Evolutionary conservation across 2,888 invertebrate genomes (phyloP).

Genomic region (Caenorhabditis angaria): DNA sequence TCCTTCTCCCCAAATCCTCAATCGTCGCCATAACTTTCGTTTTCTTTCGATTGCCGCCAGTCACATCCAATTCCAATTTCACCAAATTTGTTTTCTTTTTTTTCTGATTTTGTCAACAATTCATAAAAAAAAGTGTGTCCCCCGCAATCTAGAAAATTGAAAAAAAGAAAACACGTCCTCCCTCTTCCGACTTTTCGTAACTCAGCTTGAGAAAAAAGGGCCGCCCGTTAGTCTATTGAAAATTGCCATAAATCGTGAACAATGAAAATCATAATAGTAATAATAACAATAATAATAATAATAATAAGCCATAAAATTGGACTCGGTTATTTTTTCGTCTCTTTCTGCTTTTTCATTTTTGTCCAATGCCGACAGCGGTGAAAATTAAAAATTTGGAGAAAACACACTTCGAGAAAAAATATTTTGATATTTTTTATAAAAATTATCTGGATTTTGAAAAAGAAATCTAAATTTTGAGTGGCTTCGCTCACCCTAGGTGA

Average conservation of each 20-base stretch:
- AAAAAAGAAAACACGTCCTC: background rate
- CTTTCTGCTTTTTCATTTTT: background rate
- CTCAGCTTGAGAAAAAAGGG: background rate
- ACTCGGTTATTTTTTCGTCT: background rate
- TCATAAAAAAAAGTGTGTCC: background rate
- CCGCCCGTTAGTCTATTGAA: background rate
- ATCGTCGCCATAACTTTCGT: background rate
- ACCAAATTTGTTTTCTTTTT: background rate
- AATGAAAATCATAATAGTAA: conserved; percentile 1
- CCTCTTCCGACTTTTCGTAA: background rate
- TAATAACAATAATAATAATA: background rate
- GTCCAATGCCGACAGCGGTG: background rate
- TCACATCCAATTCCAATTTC: too few species aligned
- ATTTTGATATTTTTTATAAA: too few species aligned
- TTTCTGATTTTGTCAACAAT: too few species aligned
- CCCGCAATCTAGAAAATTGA: background rate
- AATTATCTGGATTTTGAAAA: too few species aligned
- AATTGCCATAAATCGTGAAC: conserved; percentile 2
- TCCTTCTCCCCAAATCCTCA: too few species aligned
- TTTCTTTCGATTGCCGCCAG: too few species aligned
- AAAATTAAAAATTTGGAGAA: too few species aligned
- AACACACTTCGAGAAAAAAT: too few species aligned
- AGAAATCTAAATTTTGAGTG: too few species aligned
- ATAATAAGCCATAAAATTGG: background rate
- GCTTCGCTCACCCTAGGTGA: too few species aligned